Percentiles rank a stretch among this genome's conserved stretches.
These are phyloP conservation scores for Ptilorrhoa leucosticta DNA, from an alignment of 2,113 vertebrate species.

Conservation along the genomic window DNA sequence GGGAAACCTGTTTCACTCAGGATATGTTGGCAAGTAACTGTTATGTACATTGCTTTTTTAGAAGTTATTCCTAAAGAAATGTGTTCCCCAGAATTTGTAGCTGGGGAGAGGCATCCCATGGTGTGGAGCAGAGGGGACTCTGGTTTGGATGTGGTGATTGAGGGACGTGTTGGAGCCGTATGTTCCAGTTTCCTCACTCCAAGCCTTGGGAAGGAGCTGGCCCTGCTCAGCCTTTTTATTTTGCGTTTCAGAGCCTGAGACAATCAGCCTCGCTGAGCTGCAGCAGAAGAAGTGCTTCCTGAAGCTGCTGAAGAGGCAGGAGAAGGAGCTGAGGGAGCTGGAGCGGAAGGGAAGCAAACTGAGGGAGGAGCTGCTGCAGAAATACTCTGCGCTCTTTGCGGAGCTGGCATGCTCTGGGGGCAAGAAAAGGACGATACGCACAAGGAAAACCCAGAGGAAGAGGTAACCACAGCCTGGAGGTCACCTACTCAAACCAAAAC, in stretches of 20 bases:
- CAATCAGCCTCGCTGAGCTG: conserved; percentile 81
- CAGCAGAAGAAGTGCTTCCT: conserved; percentile 83
- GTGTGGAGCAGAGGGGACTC: neutral
- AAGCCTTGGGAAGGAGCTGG: neutral
- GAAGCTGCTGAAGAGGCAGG: conserved; percentile 89
- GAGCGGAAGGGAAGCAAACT: conserved; percentile 84
- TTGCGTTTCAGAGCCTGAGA: conserved; percentile 75
- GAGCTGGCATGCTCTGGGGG: conserved; percentile 54
- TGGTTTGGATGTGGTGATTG: neutral
- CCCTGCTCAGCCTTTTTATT: neutral
- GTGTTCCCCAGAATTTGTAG: neutral
- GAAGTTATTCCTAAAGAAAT: neutral
- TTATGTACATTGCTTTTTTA: neutral
- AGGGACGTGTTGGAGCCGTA: neutral
- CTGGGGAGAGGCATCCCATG: neutral
- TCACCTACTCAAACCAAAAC: neutral
- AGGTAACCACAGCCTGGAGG: conserved; percentile 49
- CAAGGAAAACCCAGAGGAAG: conserved; percentile 71
- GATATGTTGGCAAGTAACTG: neutral
- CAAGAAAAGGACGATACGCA: conserved; percentile 62
- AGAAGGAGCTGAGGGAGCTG: conserved; percentile 87
- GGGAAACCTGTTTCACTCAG: neutral
- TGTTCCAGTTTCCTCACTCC: neutral
- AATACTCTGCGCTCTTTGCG: conserved; percentile 70
- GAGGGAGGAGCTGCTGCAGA: conserved; percentile 84